phyloP scores from a whole-genome alignment of 2,888 invertebrate species.

The Tortrix viridana region DNA sequence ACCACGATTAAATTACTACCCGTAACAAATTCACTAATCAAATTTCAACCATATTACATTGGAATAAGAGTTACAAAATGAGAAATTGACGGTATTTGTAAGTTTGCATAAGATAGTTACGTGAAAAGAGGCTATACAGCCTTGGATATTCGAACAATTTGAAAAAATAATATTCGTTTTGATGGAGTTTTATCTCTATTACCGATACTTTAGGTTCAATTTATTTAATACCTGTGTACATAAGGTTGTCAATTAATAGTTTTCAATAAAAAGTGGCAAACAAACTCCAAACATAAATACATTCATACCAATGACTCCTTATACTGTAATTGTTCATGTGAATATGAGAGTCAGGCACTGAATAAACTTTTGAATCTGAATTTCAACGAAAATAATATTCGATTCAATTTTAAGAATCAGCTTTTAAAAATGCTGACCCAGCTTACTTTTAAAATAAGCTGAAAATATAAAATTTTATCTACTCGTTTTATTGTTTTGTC shows the following conservation, averaged over 20 bases:
- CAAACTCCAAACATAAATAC: not conserved
- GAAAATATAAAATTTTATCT: too few species aligned
- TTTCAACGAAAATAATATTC: too few species aligned
- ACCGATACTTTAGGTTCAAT: not conserved
- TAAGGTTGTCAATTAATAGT: slow-evolving; percentile 22
- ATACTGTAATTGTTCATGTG: too few species aligned
- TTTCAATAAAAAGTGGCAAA: slow-evolving; percentile 25
- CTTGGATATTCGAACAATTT: slow-evolving; percentile 26
- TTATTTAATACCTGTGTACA: not conserved
- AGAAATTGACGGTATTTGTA: slow-evolving; percentile 9
- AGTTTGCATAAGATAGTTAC: slow-evolving; percentile 56
- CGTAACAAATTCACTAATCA: not conserved
- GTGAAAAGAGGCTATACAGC: slow-evolving; percentile 65
- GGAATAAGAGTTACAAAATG: not conserved
- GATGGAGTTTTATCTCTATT: slow-evolving; percentile 6
- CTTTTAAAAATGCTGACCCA: too few species aligned
- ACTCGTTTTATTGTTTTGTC: too few species aligned
- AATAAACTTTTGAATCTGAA: too few species aligned
- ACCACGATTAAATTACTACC: not conserved
- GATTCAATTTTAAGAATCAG: too few species aligned
- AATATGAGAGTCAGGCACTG: too few species aligned
- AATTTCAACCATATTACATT: not conserved
- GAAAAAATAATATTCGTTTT: not conserved
- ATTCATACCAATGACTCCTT: too few species aligned
- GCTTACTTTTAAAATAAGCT: too few species aligned